Evolutionary conservation across 2,797 vertebrate species (phyloP), one percentile per base, ranked within the genome.

Genomic region (Typhlichthys subterraneus): DNA sequence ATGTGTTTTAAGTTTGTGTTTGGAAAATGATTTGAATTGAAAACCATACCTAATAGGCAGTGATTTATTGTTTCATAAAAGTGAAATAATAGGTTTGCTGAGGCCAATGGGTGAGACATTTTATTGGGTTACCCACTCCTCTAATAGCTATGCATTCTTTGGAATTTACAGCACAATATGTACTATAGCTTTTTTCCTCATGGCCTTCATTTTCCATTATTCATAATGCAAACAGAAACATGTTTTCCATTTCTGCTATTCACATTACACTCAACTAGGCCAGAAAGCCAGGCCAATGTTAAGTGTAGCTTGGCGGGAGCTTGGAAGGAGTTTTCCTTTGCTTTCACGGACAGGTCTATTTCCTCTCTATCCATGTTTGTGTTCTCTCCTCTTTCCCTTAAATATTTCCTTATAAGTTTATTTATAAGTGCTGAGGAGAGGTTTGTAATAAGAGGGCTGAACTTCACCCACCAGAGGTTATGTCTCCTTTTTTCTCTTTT

Each of bases 41-140:
- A 79, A 85, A 68, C 76, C 85, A 53, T 23, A 38, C 54, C 38
- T 85, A 88, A 87, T 81, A 87, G 69, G 61, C 51, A 11, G 67
- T 71, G 82, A 88, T 89, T 89, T 87, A 89, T 85, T 85, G 67
- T 84, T 69, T 69, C 66, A 74, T 79, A 87, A 87, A 86, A 80
- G 75, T 84, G 68, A 75, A 85, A 76, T 90, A 91, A 89, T 88
- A 79, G 70, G 65, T 82, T 86, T 80, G 84, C 76, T 76, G 60
- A 69, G 67, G 77, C 83, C 81, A 88, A 81, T 88, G 75, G 78
- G 23, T 70, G 77, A 88, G 76, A 73, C 61, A n/a, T 81, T 90
- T 92, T 89, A 88, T 87, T 87, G 65, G 83, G 81, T 86, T 88
- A 82, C 85, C 72, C 79, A 82, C 65, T 79, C 73, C 69, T 59